Evolutionary conservation across 1,140 invertebrate genomes (phyloP).

Genomic region (Harlomillsia oculata): DNA sequence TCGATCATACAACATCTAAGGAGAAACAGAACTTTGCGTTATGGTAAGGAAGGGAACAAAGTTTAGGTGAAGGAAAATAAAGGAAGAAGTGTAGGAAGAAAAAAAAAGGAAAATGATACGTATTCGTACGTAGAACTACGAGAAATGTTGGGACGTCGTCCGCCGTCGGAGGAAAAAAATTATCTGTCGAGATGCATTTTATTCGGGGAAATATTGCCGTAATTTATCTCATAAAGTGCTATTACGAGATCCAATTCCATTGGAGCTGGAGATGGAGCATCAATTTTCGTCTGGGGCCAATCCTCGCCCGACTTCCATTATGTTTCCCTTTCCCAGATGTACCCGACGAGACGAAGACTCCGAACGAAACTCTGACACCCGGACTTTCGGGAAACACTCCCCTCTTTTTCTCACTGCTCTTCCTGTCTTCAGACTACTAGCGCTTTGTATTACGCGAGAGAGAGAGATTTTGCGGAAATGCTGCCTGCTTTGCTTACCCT

Average conservation of each 20-base stretch:
- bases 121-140: too few species aligned
- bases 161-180: slow-evolving; percentile 22
- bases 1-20: too few species aligned
- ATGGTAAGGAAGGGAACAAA: background rate
- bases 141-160: too few species aligned
- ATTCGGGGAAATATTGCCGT: slow-evolving; percentile 32
- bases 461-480: background rate
- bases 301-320: slow-evolving; percentile 25
- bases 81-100: slow-evolving; percentile 9
- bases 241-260: slow-evolving; percentile 34
- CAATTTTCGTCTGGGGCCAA: slow-evolving; percentile 32
- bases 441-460: background rate
- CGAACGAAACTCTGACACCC: too few species aligned
- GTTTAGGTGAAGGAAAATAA: background rate
- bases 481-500: background rate
- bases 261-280: slow-evolving; percentile 31
- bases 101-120: slow-evolving; percentile 10
- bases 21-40: too few species aligned
- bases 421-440: background rate
- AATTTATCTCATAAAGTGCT: slow-evolving; percentile 36
- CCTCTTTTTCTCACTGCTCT: background rate
- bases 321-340: slow-evolving; percentile 19
- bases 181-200: slow-evolving; percentile 33
- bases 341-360: too few species aligned
- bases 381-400: too few species aligned